Base-by-base conservation (phyloP, 2,888 invertebrate genomes). In the Hirtodrosophila duncani region DNA sequence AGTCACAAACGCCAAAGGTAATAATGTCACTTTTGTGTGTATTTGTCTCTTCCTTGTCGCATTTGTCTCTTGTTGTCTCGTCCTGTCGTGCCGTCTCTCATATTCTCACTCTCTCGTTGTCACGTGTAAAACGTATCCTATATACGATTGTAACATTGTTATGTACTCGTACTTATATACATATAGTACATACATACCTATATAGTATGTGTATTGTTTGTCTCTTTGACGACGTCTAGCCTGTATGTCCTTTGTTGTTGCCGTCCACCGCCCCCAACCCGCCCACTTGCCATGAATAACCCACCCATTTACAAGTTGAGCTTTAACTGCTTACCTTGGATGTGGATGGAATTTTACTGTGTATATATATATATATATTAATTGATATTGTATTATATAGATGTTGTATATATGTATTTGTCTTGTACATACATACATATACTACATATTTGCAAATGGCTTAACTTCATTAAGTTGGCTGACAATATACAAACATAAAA, bases 1-100 rank as follows among this genome's bases (percentile, higher is more conserved):
- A 75, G 53, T 71, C 71, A 67, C 67, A 81, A 67, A 63, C 80
- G 62, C 67, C 80, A 75, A 79, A 75, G 75, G 75, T 75, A 75
- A 75, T 79, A 65, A 75, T 75, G 67, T 75, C 61, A 67, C 81
- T 75, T 70, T 59, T 57, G 53, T 63, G 55, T 59, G 48, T 58
- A 42, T 52, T 20, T 21, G 42, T 24, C 29, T 29, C 29, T 17
- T 27, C 34, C 53, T 34, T 38, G 34, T 30, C 45, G 23, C 37
- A 24, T 27, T 24, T 10, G 11, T 30, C 26, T 24, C 26, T 31
- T 14, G 16, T 5, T 26, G 9, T 24, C 18, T 26, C 27, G 17
- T 26, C 33, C 16, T 63, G 21, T 36, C 18, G 27, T 2, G 34
- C 24, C 30, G 10, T 14, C 13, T 43, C 9, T 29, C 30, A 18